Conservation (phyloP, 53 echinoderm and acorn worm genomes). For the Henricia sp. region DNA sequence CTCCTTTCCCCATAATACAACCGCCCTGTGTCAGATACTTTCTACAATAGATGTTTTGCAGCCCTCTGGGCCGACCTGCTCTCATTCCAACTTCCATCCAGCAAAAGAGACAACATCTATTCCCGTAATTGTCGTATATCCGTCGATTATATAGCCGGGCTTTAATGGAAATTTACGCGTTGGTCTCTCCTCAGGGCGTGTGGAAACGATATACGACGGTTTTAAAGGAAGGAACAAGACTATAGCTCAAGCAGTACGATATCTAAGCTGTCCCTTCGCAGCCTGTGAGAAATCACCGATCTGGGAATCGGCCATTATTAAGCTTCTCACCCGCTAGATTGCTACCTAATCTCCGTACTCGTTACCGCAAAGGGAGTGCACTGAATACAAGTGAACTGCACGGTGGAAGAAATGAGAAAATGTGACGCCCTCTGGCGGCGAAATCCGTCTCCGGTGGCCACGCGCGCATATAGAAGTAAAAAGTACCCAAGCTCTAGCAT, state of each 20-base stretch:
- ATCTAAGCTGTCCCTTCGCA: not conserved
- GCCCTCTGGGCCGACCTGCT: constrained; percentile 16
- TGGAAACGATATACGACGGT: constrained; percentile 43
- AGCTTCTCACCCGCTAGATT: constrained; percentile 14
- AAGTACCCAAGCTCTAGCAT: constrained; percentile 19
- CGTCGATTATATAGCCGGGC: constrained; percentile 49
- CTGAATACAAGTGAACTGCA: constrained; percentile 11
- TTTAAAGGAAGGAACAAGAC: not conserved
- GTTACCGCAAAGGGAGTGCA: constrained; percentile 25
- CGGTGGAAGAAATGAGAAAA: not conserved
- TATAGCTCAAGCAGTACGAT: constrained; percentile 10
- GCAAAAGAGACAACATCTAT: constrained; percentile 35
- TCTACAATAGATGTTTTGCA: constrained; percentile 20
- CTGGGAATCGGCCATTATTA: constrained; percentile 20
- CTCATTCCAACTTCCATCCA: constrained; percentile 8
- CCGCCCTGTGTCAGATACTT: not conserved
- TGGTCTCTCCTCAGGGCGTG: constrained; percentile 36
- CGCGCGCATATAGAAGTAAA: not conserved
- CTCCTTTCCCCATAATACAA: not conserved
- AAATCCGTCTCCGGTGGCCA: constrained; percentile 25
- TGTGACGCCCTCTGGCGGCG: constrained; percentile 38
- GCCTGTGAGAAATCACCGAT: constrained; percentile 29
- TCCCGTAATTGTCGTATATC: constrained; percentile 56
- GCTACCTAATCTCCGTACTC: constrained; percentile 33
- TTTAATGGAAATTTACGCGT: constrained; percentile 57